Conservation (phyloP, 1,140 invertebrate species). For the Lutraria rhynchaena region DNA sequence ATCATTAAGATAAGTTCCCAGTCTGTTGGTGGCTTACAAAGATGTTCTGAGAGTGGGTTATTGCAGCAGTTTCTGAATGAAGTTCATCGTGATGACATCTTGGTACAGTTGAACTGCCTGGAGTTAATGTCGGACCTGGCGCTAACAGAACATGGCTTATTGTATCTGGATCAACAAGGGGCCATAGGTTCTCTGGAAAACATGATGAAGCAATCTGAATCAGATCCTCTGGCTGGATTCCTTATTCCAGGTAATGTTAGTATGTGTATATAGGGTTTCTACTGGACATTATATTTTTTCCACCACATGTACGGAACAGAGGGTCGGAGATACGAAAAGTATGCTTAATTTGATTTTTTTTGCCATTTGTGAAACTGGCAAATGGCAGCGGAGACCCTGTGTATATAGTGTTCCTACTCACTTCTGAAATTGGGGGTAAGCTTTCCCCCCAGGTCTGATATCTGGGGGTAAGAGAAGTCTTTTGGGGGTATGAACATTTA, state of each 20-base stretch:
- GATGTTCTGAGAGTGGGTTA: conserved; percentile 85
- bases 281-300: too few species aligned
- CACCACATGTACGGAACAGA: too few species aligned
- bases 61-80: conserved; percentile 87
- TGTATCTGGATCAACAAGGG: conserved; percentile 87
- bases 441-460: too few species aligned
- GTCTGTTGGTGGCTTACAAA: conserved; percentile 84
- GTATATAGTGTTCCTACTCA: too few species aligned
- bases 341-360: too few species aligned
- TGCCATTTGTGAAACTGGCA: too few species aligned
- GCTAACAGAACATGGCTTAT: conserved; percentile 86
- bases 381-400: too few species aligned
- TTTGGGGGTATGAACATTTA: too few species aligned
- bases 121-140: conserved; percentile 89
- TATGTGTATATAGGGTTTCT: too few species aligned
- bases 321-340: too few species aligned
- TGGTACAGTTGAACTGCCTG: conserved; percentile 90
- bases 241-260: conserved; percentile 87
- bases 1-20: conserved; percentile 86
- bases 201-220: conserved; percentile 84
- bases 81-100: conserved; percentile 87
- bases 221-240: conserved; percentile 86
- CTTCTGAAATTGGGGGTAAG: too few species aligned
- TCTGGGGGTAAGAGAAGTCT: too few species aligned
- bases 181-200: conserved; percentile 86